Conservation (phyloP, 2,113 vertebrate genomes). For the Gobiocypris rarus region DNA sequence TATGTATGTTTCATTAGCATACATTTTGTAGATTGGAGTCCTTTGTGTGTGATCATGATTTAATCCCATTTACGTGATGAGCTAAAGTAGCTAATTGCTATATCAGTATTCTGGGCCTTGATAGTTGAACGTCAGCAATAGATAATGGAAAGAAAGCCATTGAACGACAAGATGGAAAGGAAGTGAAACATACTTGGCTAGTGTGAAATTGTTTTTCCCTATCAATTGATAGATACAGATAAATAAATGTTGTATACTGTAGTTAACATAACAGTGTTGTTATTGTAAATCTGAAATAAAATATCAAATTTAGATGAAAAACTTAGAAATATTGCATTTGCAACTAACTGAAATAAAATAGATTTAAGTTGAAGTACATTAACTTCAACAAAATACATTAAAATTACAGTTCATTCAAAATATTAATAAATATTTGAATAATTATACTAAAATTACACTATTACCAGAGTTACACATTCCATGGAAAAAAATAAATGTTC, state of each 20-base stretch:
- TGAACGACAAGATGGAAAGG: neutral
- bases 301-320: no score
- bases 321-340: no score
- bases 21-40: conserved; percentile 10
- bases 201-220: no score
- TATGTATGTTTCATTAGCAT: conserved; percentile 32
- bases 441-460: neutral
- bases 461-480: neutral
- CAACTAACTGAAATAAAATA: no score
- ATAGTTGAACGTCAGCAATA: neutral
- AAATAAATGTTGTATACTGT: no score
- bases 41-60: conserved; percentile 54
- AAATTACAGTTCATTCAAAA: neutral
- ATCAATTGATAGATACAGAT: no score
- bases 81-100: conserved; percentile 57
- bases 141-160: conserved; percentile 5
- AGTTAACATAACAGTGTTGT: no score
- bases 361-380: no score
- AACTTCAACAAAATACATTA: no score
- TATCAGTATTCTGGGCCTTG: conserved; percentile 64
- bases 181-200: neutral
- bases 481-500: neutral
- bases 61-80: conserved; percentile 34
- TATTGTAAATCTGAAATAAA: no score
- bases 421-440: neutral